A percentile compares a stretch with the other conserved stretches of the same genome.
These are phyloP conservation scores for Ovis canadensis DNA, from an alignment of 2,113 vertebrate genomes.

Conservation along the genomic window DNA sequence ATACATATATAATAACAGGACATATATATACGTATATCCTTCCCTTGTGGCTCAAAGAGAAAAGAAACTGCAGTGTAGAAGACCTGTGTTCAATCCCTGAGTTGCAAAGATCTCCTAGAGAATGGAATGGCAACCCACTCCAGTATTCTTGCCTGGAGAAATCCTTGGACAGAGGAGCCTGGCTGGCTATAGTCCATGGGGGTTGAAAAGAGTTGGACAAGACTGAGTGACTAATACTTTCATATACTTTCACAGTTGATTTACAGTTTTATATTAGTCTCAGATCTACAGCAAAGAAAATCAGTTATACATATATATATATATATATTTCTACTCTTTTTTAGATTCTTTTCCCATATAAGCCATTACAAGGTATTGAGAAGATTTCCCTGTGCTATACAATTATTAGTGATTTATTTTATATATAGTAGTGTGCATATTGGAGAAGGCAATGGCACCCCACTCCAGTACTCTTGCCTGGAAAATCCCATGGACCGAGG, in stretches of 20 bases:
- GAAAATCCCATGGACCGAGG: no score
- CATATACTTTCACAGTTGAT: not conserved
- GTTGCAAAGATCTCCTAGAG: not conserved
- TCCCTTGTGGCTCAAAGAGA: not conserved
- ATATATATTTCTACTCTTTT: not conserved
- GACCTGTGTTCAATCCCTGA: not conserved
- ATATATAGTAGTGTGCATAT: not conserved
- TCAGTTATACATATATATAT: not conserved
- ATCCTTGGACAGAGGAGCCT: not conserved
- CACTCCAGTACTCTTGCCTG: no score
- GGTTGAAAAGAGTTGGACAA: not conserved
- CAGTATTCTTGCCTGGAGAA: not conserved
- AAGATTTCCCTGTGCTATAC: not conserved
- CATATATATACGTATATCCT: not conserved
- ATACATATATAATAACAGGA: not conserved
- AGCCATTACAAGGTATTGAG: not conserved
- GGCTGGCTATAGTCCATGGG: not conserved
- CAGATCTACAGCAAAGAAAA: not conserved
- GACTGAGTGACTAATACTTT: not conserved
- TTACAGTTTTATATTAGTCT: not conserved
- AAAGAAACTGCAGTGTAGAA: not conserved
- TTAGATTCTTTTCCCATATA: not conserved
- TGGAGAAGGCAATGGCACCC: no score
- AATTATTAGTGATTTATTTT: not conserved
- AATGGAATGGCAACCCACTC: not conserved